Evolutionary conservation across 2,797 vertebrate species (phyloP), one percentile per base, ranked within the genome.

Genomic region (Sus cebifrons): DNA sequence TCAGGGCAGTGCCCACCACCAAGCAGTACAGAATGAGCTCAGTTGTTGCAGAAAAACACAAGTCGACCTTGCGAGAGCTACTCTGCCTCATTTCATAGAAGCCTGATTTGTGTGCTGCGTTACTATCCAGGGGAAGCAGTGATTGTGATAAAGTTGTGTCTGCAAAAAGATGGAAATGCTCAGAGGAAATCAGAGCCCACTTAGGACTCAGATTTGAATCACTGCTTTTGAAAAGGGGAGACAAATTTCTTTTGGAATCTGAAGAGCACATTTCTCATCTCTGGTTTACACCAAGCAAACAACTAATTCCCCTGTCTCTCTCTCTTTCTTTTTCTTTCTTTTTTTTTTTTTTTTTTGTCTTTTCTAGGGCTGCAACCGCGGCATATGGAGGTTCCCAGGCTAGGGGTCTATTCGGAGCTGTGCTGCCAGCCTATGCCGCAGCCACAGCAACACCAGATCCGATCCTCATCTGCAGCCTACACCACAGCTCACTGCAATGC

Each of bases 221-320:
- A 16, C 40, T 74, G 49, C 71, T 86, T 73, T n/a, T 18, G 20
- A 85, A 40, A 23, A 54, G 13, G 49, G 1, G 12, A 15, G 29
- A 60, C 65, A 16, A 6, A 23, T 13, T 15, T 44, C 40, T 40
- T 77, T 2, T 0, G 15, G 62, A 27, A 25, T 74, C 44, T 18
- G 7, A 79, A 70, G 60, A 75, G 7, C 6, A 36, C 21, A 20
- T 32, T 77, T 85, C n/a, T 78, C 27, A 3, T 6, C 65, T 77
- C 14, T 52, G 52, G 14, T 20, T 60, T 32, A 58, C 17, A 25
- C 58, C 12, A 49, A 62, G 65, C 5, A 36, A 44, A 14, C 6
- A 52, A 25, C 16, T 10, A 15, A 6, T 44, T 0, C 8, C 56
- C 0, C 0, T 0, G 17, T 68, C 18, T 44, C 49, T 36, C 36